Base-by-base conservation (phyloP, 1,140 invertebrate genomes). In the Drosophila repletoides region DNA sequence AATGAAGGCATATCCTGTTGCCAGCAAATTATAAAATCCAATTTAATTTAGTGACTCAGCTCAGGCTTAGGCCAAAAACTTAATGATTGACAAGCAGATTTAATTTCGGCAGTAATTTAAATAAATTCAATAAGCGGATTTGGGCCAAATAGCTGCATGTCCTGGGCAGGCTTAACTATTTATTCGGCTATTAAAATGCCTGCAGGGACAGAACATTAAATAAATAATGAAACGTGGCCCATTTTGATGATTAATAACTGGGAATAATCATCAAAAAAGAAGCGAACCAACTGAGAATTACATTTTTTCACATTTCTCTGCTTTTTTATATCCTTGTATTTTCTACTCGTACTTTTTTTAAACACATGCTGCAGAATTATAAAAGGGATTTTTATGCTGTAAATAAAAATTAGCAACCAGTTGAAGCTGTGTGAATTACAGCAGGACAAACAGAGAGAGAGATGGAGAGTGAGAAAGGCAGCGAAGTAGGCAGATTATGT, bases 371-470 rank as follows among this genome's bases (percentile, higher is more conserved):
- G 64, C 22, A 6, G 45, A 58, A 51, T 49, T 41, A 31, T 55
- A 29, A 45, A 43, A 36, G 31, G 12, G 22, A 53, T 55, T 65
- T 72, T 43, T 22, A 76, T 67, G 77, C 72, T 31, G 60, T 34
- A 53, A 56, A 65, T 65, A 53, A 40, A 81, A 76, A 59, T 83
- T 66, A 51, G 73, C 59, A 22, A 55, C 40, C 36, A 58, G 73
- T 65, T 63, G 43, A 49, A 17, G 5, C 19, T 46, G 28, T 33
- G 41, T 26, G n/a, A 46, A 64, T 55, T 38, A 28, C 36, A 24
- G 28, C 33, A 2, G n/a, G 26, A 2, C 21, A 5, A 2, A 15
- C 5, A 41, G 14, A 14, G 34, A 21, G 12, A 43, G 24, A 9
- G 5, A 15, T 24, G 28, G 7, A 21, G 10, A 33, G 26, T 1